Conservation (phyloP, 2,113 vertebrate species). For the Myrmophylax atrothorax region DNA sequence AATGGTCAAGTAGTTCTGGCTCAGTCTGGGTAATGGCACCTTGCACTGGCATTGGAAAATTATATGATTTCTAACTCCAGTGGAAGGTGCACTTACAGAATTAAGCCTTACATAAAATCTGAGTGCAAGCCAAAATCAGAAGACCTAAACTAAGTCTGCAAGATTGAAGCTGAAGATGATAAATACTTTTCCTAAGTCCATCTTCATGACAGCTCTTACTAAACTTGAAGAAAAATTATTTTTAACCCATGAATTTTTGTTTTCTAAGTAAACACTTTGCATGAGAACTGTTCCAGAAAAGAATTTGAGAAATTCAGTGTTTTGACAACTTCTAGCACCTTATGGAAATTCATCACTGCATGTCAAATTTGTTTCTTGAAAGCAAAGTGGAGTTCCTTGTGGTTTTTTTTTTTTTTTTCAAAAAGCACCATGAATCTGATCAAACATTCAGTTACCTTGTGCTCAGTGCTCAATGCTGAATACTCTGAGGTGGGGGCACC, state of each 20-base stretch:
- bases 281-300: neutral
- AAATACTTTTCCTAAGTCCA: neutral
- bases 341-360: neutral
- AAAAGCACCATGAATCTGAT: neutral
- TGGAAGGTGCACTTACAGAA: neutral
- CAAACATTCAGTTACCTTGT: neutral
- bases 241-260: neutral
- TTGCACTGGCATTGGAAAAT: neutral
- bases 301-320: neutral
- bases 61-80: neutral
- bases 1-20: neutral
- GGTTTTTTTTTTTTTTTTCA: neutral
- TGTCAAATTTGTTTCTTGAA: neutral
- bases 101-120: neutral
- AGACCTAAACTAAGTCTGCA: neutral
- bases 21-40: neutral
- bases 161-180: neutral
- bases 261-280: neutral
- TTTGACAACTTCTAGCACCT: neutral
- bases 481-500: neutral
- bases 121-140: neutral
- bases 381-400: neutral
- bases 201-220: neutral
- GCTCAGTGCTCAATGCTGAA: neutral
- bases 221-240: neutral